phyloP scores from a whole-genome alignment of 2,888 invertebrate species.

The Lordiphosa fenestrarum region DNA sequence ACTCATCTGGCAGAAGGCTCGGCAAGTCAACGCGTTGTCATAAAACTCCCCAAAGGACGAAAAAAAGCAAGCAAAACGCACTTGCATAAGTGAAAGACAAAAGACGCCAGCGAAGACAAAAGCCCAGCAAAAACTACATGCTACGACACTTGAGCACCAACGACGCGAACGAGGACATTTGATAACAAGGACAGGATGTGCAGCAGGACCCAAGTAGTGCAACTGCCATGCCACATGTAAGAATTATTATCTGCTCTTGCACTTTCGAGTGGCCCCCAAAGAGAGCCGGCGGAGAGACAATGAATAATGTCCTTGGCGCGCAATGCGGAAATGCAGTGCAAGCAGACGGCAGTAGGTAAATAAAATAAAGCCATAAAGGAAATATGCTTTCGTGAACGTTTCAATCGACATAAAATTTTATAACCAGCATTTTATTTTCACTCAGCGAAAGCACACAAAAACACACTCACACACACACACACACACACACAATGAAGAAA shows the following conservation, averaged over 20 bases:
- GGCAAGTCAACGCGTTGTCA: constrained; percentile 27
- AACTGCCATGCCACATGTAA: constrained; percentile 53
- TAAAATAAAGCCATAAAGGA: constrained; percentile 66
- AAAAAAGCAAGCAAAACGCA: constrained; percentile 35
- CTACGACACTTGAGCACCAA: constrained; percentile 48
- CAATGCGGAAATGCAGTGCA: constrained; percentile 65
- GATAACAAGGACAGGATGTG: constrained; percentile 43
- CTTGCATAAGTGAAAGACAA: constrained; percentile 75
- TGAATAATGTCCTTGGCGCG: constrained; percentile 68
- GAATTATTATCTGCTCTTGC: constrained; percentile 71
- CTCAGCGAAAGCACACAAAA: constrained; percentile 23
- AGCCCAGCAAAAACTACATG: constrained; percentile 37
- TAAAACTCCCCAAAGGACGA: constrained; percentile 42
- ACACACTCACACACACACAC: constrained; percentile 3
- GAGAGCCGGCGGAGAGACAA: constrained; percentile 36
- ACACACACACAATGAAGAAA: constrained; percentile 5
- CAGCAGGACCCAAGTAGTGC: constrained; percentile 46
- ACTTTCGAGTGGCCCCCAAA: constrained; percentile 60
- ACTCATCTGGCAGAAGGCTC: constrained; percentile 59
- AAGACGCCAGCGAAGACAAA: constrained; percentile 59
- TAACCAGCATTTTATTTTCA: constrained; percentile 58
- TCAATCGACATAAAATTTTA: constrained; percentile 69
- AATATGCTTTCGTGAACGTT: constrained; percentile 60
- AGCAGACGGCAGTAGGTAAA: constrained; percentile 51
- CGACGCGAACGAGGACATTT: constrained; percentile 50